Evolutionary conservation across 2,797 vertebrate species (phyloP).

Genomic region (Psittacula derbiana): DNA sequence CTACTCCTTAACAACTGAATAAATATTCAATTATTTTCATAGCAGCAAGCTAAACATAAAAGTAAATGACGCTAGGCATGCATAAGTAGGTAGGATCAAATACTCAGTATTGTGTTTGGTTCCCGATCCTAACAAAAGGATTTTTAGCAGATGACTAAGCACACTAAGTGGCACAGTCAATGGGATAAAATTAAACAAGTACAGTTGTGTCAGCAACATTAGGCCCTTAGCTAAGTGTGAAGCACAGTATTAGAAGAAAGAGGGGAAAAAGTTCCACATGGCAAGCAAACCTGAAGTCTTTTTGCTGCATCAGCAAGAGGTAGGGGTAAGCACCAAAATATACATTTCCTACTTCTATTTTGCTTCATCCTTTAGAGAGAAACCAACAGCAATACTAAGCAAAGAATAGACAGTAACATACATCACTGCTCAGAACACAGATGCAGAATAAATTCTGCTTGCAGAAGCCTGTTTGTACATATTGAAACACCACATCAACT

Average conservation of each 20-base stretch:
- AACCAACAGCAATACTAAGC: background rate
- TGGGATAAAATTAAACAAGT: constrained; percentile 14
- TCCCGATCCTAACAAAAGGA: constrained; percentile 19
- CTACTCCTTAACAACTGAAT: constrained; percentile 32
- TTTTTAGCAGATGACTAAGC: constrained; percentile 49
- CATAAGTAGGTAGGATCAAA: constrained; percentile 42
- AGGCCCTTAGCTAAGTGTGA: background rate
- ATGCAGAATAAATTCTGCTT: background rate
- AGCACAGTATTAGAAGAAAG: background rate
- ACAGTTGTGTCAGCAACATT: background rate
- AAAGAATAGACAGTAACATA: background rate
- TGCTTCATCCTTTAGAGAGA: background rate
- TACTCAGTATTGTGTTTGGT: background rate
- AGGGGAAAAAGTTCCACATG: background rate
- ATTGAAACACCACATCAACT: background rate
- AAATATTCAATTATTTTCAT: constrained; percentile 34
- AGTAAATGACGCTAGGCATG: background rate
- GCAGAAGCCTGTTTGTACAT: background rate
- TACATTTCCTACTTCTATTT: background rate
- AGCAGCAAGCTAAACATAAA: constrained; percentile 11
- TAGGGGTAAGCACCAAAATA: background rate
- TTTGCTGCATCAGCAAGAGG: background rate
- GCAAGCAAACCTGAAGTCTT: background rate
- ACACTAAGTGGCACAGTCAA: constrained; percentile 1
- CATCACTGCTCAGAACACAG: accelerated